phyloP scores from a whole-genome alignment of 2,888 invertebrate species.

The Eulithis prunata region DNA sequence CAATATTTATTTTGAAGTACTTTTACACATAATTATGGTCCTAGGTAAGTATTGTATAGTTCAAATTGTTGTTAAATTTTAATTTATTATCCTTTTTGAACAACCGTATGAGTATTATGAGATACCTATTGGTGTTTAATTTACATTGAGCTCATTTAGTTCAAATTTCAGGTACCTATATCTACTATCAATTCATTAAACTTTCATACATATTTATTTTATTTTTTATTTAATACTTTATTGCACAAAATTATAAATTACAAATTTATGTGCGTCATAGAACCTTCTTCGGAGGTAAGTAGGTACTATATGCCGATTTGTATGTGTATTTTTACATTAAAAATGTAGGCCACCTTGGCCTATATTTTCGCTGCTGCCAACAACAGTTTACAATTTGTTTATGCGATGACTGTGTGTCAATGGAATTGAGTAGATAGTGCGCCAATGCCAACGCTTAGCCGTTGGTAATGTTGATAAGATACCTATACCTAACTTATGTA shows the following conservation, averaged over 20 bases:
- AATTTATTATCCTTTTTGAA: no score
- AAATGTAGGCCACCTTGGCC: conserved; percentile 40
- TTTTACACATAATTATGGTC: no score
- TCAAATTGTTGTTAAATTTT: no score
- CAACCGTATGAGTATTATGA: no score
- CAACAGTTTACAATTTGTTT: conserved; percentile 43
- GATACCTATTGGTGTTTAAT: no score
- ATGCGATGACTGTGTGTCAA: conserved; percentile 40
- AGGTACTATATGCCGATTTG: conserved; percentile 19
- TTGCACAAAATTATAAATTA: no score
- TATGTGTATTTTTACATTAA: conserved; percentile 32
- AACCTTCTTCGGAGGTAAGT: conserved; percentile 11
- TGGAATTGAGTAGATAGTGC: conserved; percentile 43
- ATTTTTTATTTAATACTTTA: no score
- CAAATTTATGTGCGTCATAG: conserved; percentile 3
- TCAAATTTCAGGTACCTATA: no score
- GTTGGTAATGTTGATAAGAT: conserved; percentile 29
- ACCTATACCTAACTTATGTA: neutral
- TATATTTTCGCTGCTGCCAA: conserved; percentile 39
- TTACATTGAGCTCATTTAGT: no score
- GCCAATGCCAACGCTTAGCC: conserved; percentile 43
- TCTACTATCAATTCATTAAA: neutral
- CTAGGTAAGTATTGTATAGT: no score
- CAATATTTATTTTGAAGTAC: no score
- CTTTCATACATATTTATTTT: neutral